These are phyloP conservation scores for Heliothis virescens DNA, from an alignment of 1,140 invertebrate species.

Conservation along the genomic window DNA sequence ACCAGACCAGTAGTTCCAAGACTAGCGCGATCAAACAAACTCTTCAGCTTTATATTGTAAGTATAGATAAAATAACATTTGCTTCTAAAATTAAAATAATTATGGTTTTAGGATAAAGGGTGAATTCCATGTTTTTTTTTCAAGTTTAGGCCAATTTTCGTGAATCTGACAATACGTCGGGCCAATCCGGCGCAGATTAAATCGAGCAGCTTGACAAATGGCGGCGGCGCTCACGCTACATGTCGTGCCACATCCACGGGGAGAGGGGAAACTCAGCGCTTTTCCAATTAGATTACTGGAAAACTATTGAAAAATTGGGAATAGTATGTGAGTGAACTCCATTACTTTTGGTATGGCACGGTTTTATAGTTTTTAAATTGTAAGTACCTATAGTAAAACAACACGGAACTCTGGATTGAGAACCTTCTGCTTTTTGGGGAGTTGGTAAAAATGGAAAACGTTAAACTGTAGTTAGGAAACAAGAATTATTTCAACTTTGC, in stretches of 20 bases:
- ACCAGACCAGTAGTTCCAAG: too few species aligned
- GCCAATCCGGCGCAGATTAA: slow-evolving; percentile 44
- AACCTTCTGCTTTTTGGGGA: too few species aligned
- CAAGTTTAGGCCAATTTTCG: slow-evolving; percentile 9
- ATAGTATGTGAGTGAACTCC: neutral
- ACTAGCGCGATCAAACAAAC: too few species aligned
- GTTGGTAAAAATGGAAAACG: too few species aligned
- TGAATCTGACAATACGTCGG: slow-evolving; percentile 19
- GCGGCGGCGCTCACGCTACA: slow-evolving; percentile 44
- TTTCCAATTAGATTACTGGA: slow-evolving; percentile 5
- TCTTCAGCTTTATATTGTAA: too few species aligned
- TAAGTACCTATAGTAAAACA: too few species aligned
- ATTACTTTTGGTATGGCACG: neutral
- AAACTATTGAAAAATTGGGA: neutral
- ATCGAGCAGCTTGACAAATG: slow-evolving; percentile 55
- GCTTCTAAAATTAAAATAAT: too few species aligned
- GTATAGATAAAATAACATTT: too few species aligned
- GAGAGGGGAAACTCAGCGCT: slow-evolving; percentile 18
- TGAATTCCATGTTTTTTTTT: neutral
- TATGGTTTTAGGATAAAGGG: neutral
- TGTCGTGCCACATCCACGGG: slow-evolving; percentile 32
- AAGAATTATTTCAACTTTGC: too few species aligned
- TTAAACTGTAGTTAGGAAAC: neutral
- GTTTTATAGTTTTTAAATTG: neutral
- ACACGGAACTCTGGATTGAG: too few species aligned